Conservation (phyloP, 2,797 vertebrate species). For the Balearica regulorum region DNA sequence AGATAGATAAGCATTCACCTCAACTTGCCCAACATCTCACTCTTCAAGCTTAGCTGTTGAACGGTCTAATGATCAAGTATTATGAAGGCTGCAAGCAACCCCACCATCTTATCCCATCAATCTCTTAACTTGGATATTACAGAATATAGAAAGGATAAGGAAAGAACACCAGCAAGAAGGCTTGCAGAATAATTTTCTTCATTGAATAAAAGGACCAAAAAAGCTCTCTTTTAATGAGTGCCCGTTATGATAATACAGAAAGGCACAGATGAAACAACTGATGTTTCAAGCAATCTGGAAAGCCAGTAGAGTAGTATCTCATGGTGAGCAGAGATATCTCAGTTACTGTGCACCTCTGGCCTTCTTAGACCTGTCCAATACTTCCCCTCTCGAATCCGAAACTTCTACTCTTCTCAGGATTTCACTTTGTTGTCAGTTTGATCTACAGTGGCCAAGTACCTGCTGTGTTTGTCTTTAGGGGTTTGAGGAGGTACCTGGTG, state of each 20-base stretch:
- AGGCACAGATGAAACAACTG: not conserved
- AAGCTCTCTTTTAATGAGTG: not conserved
- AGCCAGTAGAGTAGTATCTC: not conserved
- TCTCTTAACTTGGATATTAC: not conserved
- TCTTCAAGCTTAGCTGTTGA: not conserved
- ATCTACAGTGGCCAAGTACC: not conserved
- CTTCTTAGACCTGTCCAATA: not conserved
- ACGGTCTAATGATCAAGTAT: not conserved
- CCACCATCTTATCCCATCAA: not conserved
- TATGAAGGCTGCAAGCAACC: not conserved
- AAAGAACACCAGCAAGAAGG: not conserved
- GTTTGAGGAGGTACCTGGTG: not conserved
- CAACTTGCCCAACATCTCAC: not conserved
- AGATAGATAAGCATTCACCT: not conserved
- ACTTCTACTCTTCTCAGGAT: not conserved
- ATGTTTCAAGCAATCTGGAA: not conserved
- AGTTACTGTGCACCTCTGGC: not conserved
- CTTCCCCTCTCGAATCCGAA: not conserved
- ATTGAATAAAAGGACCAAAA: not conserved
- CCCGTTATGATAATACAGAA: not conserved
- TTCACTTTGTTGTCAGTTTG: not conserved
- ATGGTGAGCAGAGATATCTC: not conserved
- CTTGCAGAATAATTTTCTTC: not conserved
- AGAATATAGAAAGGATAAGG: not conserved
- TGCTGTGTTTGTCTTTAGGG: not conserved